Base-by-base conservation (phyloP, 1,140 invertebrate genomes). In the Piezodorus guildinii region DNA sequence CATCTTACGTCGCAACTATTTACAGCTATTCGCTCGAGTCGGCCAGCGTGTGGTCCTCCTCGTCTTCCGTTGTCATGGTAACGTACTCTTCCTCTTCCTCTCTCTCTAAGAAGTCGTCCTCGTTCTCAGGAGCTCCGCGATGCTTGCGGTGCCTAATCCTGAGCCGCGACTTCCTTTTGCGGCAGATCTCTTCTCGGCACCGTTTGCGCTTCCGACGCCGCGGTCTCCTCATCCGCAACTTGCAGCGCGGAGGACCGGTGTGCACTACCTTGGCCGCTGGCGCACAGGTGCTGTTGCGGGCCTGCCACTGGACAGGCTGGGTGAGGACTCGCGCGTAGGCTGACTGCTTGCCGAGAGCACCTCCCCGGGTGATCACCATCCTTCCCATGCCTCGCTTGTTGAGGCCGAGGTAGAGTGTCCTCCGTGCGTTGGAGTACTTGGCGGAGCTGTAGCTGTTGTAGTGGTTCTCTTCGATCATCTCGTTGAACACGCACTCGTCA, bases 401-500 rank as follows among this genome's bases (percentile, higher is more conserved):
- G 51, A 91, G 74, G 25, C 86, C 89, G 70, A 91, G 75, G 74
- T 87, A 91, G 64, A 84, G 76, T 0, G 85, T 87, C 67, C 84
- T 82, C 68, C 80, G 80, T 14, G 77, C 73, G 69, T 82, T 85
- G 12, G 85, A 87, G 79, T 88, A 86, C 72, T 82, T 81, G 62
- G 79, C 81, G 62, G 85, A 87, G 67, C 85, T 87, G 76, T 91
- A 92, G 9, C 86, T 87, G 74, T 90, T 91, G 79, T 90, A 91
- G 73, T 88, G 84, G 73, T 90, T 85, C 72, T 85, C 80, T 73
- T 88, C 85, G 74, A 91, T 83, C 72, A 83, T 86, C 74, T 92
- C 88, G 74, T 88, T 86, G 80, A 91, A 91, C 68, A 90, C 79
- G 76, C 89, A 92, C 72, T 91, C 88, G 70, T 88, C 83, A 68